Evolutionary conservation across 2,113 vertebrate genomes (phyloP).

Genomic region (Ochotona princeps): DNA sequence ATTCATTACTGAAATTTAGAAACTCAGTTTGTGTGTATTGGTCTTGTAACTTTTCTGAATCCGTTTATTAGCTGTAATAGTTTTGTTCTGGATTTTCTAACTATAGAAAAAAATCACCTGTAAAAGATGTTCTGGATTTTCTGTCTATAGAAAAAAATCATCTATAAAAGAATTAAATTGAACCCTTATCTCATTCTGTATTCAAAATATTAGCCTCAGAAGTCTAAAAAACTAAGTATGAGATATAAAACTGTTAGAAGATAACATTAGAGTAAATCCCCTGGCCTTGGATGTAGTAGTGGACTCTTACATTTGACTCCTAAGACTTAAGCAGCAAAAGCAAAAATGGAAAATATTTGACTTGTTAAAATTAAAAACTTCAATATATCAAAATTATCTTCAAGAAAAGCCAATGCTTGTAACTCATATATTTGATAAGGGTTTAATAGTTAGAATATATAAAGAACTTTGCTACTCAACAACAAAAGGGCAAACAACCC

Average conservation of each 20-base stretch:
- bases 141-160: neutral
- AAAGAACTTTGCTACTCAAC: constrained; percentile 25
- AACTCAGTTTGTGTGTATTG: constrained; percentile 14
- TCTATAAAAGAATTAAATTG: neutral
- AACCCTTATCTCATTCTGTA: neutral
- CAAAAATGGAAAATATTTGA: neutral
- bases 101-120: neutral
- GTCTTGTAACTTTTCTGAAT: neutral
- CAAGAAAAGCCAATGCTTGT: constrained; percentile 11
- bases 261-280: neutral
- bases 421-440: constrained; percentile 2
- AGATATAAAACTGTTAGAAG: neutral
- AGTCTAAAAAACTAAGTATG: neutral
- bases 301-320: neutral
- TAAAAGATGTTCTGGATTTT: neutral
- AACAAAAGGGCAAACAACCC: neutral
- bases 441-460: neutral
- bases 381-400: constrained; percentile 24
- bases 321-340: neutral
- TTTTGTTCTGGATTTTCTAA: neutral
- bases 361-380: constrained; percentile 7
- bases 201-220: neutral
- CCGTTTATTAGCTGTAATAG: constrained; percentile 1
- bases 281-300: neutral
- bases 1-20: neutral